Conservation (phyloP, 2,888 invertebrate species). For the Dicyrtomina minuta region DNA sequence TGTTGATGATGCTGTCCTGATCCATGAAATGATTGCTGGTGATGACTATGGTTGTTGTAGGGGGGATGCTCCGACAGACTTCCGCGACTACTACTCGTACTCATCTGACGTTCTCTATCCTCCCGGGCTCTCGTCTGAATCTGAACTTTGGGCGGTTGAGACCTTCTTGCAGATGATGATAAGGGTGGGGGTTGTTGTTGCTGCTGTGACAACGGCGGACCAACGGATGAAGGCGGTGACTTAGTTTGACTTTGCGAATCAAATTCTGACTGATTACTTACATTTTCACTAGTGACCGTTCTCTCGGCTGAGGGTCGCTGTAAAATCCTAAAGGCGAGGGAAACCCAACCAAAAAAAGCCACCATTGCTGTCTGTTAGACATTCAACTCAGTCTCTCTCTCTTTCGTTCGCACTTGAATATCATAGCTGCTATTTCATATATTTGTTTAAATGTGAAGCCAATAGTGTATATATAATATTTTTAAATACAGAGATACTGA, state of each 20-base stretch:
- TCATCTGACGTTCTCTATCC: conserved; percentile 20
- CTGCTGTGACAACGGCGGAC: not conserved
- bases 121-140: not conserved
- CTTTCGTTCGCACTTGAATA: too few species aligned
- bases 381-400: not conserved
- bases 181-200: too few species aligned
- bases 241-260: not conserved
- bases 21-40: not conserved
- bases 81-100: conserved; percentile 20
- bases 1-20: too few species aligned
- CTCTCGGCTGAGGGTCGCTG: conserved; percentile 11
- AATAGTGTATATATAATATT: too few species aligned
- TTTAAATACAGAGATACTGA: too few species aligned
- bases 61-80: conserved; percentile 2
- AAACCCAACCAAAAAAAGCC: conserved; percentile 21
- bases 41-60: not conserved
- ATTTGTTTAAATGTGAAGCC: too few species aligned
- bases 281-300: not conserved
- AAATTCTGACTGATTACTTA: not conserved
- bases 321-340: conserved; percentile 16
- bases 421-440: too few species aligned
- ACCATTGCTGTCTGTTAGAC: conserved; percentile 18
- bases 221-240: not conserved
- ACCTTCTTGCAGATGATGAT: conserved; percentile 10
- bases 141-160: conserved; percentile 1